Percentiles rank a stretch among this genome's conserved stretches.
Conservation (phyloP, 2,888 invertebrate species). For the Scaptomyza parva region DNA sequence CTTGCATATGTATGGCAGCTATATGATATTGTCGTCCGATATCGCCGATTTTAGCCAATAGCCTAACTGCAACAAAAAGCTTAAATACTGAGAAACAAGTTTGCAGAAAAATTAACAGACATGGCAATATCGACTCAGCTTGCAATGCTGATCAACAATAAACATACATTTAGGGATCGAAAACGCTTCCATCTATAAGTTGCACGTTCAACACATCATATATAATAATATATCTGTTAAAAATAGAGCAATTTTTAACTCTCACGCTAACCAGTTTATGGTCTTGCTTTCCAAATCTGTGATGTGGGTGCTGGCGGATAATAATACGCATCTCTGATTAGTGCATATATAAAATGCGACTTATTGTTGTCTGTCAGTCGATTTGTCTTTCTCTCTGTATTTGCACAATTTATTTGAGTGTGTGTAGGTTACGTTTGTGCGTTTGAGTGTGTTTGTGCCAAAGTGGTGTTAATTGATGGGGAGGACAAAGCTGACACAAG, state of each 20-base stretch:
- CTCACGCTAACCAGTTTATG: slow-evolving; percentile 45
- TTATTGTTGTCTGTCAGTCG: slow-evolving; percentile 44
- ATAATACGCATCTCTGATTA: slow-evolving; percentile 38
- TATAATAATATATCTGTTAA: slow-evolving; percentile 5
- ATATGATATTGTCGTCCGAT: no score
- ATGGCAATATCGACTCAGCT: no score
- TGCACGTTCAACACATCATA: background rate
- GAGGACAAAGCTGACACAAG: slow-evolving; percentile 65
- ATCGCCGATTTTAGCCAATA: no score
- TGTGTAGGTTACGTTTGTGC: slow-evolving; percentile 20
- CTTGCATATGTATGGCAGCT: no score
- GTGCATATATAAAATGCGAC: slow-evolving; percentile 45
- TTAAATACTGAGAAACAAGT: no score
- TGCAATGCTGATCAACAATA: no score
- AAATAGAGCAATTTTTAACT: slow-evolving; percentile 33
- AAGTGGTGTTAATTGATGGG: slow-evolving; percentile 73
- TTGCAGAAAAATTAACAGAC: no score
- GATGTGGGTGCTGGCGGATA: slow-evolving; percentile 40
- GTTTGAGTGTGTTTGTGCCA: slow-evolving; percentile 31
- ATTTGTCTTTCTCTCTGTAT: slow-evolving; percentile 29
- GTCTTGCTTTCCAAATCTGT: slow-evolving; percentile 16
- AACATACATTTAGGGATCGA: no score
- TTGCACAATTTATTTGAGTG: slow-evolving; percentile 52
- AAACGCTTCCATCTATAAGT: no score
- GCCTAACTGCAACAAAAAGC: no score